Evolutionary conservation across 2,113 vertebrate genomes (phyloP).

Genomic region (Noturus placidus): DNA sequence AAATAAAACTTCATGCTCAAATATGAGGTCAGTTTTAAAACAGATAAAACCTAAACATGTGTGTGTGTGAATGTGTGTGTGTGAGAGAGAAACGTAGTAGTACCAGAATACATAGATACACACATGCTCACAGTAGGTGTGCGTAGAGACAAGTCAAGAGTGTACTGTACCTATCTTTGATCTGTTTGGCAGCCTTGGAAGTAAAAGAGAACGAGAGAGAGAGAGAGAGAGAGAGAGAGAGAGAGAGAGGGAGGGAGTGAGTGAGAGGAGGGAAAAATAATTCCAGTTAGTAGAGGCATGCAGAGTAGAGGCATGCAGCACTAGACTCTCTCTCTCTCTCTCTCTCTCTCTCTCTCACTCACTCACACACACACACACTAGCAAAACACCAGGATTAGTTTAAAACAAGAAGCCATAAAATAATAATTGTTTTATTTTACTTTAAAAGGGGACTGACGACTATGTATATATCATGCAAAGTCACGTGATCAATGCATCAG

Average conservation of each 20-base stretch:
- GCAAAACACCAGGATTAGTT: not conserved
- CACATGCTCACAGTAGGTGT: conserved; percentile 14
- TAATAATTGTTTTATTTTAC: not conserved
- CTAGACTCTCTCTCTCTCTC: not conserved
- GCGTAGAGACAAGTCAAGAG: conserved; percentile 63
- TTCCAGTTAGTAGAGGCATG: conserved; percentile 75
- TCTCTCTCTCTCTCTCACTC: not conserved
- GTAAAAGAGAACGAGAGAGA: conserved; percentile 67
- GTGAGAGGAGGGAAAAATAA: conserved; percentile 64
- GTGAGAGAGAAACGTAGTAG: not conserved
- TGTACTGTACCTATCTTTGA: conserved; percentile 93
- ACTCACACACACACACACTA: conserved; percentile 21
- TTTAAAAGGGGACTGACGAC: not conserved
- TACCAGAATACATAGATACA: not conserved
- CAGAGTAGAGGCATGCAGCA: not conserved
- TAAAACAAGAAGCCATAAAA: not conserved
- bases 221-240: conserved; percentile 73
- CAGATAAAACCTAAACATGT: not conserved
- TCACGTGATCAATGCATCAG: not conserved
- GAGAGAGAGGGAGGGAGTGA: conserved; percentile 67
- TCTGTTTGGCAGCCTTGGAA: conserved; percentile 90
- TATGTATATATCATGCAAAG: not conserved
- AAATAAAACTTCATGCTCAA: not conserved
- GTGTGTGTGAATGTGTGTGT: not conserved
- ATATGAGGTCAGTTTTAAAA: not conserved